Evolutionary conservation across 2,113 vertebrate species (phyloP).

Genomic region (Elephas maximus): DNA sequence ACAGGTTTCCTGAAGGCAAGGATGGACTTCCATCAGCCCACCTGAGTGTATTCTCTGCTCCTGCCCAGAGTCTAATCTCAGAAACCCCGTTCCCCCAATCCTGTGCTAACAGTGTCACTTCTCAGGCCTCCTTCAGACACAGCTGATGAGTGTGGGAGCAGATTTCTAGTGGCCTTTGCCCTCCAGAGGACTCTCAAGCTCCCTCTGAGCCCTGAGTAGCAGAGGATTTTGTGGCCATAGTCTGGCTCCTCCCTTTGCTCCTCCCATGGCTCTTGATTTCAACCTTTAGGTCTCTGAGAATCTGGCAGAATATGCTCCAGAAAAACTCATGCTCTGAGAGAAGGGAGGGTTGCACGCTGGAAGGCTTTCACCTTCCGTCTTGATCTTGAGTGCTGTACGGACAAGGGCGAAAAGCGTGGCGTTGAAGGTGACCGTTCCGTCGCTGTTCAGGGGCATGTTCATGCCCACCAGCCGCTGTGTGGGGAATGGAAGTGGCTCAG

Average conservation of each 20-base stretch:
- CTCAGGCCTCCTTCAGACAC: background rate
- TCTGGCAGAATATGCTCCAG: background rate
- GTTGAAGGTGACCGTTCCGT: constrained; percentile 98
- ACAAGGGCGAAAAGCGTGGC: constrained; percentile 98
- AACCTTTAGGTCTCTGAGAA: background rate
- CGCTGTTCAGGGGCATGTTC: constrained; percentile 99
- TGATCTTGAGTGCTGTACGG: constrained; percentile 98
- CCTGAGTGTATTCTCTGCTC: background rate
- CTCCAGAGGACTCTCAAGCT: background rate
- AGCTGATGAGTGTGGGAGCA: background rate
- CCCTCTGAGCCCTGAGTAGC: background rate
- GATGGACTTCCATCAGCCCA: background rate
- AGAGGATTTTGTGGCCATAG: background rate
- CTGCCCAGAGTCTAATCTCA: background rate
- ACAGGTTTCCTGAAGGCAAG: background rate
- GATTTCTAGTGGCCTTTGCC: background rate
- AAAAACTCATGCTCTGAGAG: background rate
- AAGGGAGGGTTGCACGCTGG: fast-evolving
- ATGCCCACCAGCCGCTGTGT: constrained; percentile 95
- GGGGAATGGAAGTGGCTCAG: background rate
- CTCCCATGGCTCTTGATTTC: background rate
- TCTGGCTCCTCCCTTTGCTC: background rate
- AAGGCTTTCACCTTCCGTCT: constrained; percentile 94
- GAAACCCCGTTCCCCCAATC: background rate
- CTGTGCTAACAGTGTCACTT: background rate